Evolutionary conservation across 92 coral and sea anemone species (phyloP).

Genomic region (Palythoa grandiflora): DNA sequence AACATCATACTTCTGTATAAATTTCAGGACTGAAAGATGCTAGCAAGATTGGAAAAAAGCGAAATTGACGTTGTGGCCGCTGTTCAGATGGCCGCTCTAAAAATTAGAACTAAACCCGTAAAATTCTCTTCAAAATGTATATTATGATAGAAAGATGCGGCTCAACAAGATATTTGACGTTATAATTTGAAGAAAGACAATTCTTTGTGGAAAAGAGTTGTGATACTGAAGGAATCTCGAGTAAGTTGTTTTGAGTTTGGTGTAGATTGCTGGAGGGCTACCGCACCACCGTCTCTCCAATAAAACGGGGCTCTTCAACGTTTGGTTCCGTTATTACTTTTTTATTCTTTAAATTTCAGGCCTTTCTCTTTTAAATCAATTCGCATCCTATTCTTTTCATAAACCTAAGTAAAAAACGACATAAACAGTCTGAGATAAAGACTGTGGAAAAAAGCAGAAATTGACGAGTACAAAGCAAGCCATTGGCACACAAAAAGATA

Average conservation of each 20-base stretch:
- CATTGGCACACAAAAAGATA: neutral
- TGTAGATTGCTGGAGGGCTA: slow-evolving; percentile 36
- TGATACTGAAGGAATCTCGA: slow-evolving; percentile 77
- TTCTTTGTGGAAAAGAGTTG: slow-evolving; percentile 82
- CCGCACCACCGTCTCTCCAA: slow-evolving; percentile 76
- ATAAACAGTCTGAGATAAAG: slow-evolving; percentile 99
- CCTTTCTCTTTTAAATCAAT: slow-evolving; percentile 37
- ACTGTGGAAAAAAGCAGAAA: slow-evolving; percentile 52
- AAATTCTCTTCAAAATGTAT: slow-evolving; percentile 40
- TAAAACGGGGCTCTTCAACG: slow-evolving; percentile 79
- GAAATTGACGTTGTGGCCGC: slow-evolving; percentile 58
- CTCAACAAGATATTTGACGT: slow-evolving; percentile 49
- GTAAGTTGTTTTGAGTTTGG: slow-evolving; percentile 84
- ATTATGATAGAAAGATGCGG: slow-evolving; percentile 42
- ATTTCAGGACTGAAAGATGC: slow-evolving; percentile 84
- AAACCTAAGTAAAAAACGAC: slow-evolving; percentile 27
- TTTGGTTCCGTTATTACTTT: slow-evolving; percentile 64
- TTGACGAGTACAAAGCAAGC: neutral
- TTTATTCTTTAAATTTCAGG: slow-evolving; percentile 51
- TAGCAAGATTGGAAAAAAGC: slow-evolving; percentile 58
- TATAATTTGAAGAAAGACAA: slow-evolving; percentile 81
- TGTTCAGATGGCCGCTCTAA: slow-evolving; percentile 52
- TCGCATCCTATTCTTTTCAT: slow-evolving; percentile 23
- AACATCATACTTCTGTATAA: slow-evolving; percentile 76
- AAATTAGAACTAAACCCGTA: slow-evolving; percentile 46